These are phyloP conservation scores for Tokudaia tokunoshimensis DNA, from an alignment of 2,797 vertebrate species.

Conservation along the genomic window DNA sequence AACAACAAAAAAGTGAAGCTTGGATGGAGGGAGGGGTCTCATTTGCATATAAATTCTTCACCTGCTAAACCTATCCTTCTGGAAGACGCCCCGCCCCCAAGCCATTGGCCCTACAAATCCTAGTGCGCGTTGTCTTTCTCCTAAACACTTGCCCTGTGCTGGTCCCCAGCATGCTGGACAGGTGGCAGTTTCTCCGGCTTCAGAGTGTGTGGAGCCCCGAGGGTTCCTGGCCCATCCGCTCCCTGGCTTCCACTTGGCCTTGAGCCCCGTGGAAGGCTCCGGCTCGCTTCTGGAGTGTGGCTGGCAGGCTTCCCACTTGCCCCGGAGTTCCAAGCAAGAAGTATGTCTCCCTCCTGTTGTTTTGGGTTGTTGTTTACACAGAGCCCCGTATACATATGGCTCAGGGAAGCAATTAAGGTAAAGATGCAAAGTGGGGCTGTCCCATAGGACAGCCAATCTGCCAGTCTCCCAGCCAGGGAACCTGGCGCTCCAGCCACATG, in stretches of 20 bases:
- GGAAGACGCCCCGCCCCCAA: not conserved
- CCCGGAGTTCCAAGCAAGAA: not conserved
- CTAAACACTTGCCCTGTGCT: not conserved
- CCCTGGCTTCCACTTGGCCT: not conserved
- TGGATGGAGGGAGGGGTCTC: not conserved
- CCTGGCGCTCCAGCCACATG: not conserved
- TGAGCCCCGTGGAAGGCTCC: not conserved
- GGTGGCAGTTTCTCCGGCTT: not conserved
- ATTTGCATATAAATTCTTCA: constrained; percentile 7
- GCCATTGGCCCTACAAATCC: fast-evolving
- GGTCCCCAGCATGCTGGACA: not conserved
- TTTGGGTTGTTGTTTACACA: constrained; percentile 70
- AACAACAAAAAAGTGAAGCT: not conserved
- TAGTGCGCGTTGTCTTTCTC: not conserved
- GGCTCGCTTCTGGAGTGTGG: not conserved
- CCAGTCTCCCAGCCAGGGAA: constrained; percentile 46
- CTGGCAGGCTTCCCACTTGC: constrained; percentile 24
- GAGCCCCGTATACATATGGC: constrained; percentile 59
- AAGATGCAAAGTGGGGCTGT: constrained; percentile 16
- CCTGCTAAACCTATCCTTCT: not conserved
- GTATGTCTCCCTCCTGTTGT: constrained; percentile 62
- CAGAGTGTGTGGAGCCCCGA: not conserved
- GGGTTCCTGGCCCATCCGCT: not conserved
- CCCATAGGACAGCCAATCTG: constrained; percentile 51
- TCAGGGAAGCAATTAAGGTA: constrained; percentile 68